These are phyloP conservation scores for Strix aluco DNA, from an alignment of 2,113 vertebrate genomes.

Conservation along the genomic window DNA sequence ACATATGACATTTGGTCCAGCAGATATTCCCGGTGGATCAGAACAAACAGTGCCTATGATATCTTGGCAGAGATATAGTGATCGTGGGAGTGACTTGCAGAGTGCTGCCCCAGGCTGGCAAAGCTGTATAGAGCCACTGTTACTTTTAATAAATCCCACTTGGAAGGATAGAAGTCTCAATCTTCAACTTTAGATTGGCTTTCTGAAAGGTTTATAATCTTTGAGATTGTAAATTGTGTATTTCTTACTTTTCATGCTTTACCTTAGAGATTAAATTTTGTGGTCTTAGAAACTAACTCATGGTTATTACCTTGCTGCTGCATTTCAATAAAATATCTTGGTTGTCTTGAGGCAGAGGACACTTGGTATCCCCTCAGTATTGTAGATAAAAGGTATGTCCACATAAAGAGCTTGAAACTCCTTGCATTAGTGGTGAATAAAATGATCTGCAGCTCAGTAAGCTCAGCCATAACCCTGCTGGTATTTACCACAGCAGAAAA, in stretches of 20 bases:
- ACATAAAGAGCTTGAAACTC: not conserved
- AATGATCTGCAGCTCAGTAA: not conserved
- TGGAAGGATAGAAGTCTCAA: not conserved
- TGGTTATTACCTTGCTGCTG: not conserved
- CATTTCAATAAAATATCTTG: not conserved
- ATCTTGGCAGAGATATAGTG: not conserved
- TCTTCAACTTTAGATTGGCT: not conserved
- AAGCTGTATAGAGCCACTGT: not conserved
- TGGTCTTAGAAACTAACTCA: not conserved
- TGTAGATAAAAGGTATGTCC: not conserved
- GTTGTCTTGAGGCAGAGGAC: not conserved
- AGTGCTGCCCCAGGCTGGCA: not conserved
- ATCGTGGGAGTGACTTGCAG: not conserved
- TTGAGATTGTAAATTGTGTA: not conserved
- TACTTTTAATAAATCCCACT: not conserved
- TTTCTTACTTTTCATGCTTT: not conserved
- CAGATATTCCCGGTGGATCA: not conserved
- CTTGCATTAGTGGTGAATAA: not conserved
- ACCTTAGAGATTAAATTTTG: not conserved
- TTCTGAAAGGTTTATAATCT: not conserved
- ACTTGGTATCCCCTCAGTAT: not conserved
- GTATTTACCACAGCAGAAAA: not conserved
- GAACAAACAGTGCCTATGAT: not conserved
- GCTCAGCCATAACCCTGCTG: not conserved
- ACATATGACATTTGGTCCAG: not conserved